Evolutionary conservation across 2,113 vertebrate species (phyloP).

Genomic region (Fulmarus glacialis): DNA sequence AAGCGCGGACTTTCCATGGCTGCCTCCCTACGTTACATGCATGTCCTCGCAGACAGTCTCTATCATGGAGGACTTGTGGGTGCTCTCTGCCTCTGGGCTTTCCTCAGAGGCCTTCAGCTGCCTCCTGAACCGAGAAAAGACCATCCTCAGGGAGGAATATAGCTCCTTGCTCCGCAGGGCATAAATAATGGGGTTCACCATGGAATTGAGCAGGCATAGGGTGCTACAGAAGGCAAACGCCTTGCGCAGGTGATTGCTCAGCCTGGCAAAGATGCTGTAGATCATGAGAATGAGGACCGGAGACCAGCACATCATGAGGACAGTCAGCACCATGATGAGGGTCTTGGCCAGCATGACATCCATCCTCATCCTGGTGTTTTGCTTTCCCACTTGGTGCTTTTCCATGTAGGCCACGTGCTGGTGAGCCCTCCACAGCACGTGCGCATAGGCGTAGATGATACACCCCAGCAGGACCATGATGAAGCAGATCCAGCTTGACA

Average conservation of each 20-base stretch:
- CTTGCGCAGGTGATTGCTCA: conserved; percentile 72
- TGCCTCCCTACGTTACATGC: fast-evolving
- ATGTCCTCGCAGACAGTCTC: neutral
- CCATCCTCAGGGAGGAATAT: conserved; percentile 48
- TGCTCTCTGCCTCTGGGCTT: conserved; percentile 52
- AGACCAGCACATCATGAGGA: conserved; percentile 86
- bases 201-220: conserved; percentile 90
- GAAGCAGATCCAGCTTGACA: conserved; percentile 81
- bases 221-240: conserved; percentile 91
- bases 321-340: conserved; percentile 83
- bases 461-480: conserved; percentile 76
- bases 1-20: fast-evolving
- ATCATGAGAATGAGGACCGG: conserved; percentile 85
- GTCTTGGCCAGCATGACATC: conserved; percentile 90
- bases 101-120: neutral
- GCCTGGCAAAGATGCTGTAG: conserved; percentile 72
- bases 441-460: conserved; percentile 81
- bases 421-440: conserved; percentile 87
- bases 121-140: conserved; percentile 23
- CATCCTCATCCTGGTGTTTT: conserved; percentile 82
- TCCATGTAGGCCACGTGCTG: conserved; percentile 83
- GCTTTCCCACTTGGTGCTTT: conserved; percentile 53
- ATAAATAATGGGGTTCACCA: conserved; percentile 90
- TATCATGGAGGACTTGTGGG: conserved; percentile 14
- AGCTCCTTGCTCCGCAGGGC: conserved; percentile 87